Evolutionary conservation across 2,113 vertebrate species (phyloP).

Genomic region (Saimiri boliviensis): DNA sequence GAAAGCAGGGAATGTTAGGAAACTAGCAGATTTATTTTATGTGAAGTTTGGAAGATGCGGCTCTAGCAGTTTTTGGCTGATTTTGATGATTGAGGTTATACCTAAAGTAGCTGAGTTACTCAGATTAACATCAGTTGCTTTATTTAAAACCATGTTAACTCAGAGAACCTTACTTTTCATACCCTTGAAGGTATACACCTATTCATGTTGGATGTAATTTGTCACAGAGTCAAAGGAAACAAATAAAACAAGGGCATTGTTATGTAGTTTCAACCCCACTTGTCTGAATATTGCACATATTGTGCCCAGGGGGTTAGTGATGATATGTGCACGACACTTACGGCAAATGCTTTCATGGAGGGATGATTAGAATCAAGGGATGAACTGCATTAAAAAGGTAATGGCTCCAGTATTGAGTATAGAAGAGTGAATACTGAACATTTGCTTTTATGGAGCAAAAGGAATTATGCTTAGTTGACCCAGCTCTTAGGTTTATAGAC

Average conservation of each 20-base stretch:
- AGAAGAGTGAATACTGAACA: not conserved
- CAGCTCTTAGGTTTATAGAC: not conserved
- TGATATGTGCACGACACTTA: not conserved
- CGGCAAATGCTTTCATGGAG: not conserved
- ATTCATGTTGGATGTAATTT: not conserved
- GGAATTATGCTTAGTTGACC: not conserved
- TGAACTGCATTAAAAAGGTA: not conserved
- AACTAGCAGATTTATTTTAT: slow-evolving; percentile 52
- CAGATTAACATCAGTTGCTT: not conserved
- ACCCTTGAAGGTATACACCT: not conserved
- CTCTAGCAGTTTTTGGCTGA: slow-evolving; percentile 21
- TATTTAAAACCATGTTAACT: not conserved
- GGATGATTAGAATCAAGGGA: not conserved
- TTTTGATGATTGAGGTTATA: slow-evolving; percentile 41
- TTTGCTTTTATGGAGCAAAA: not conserved
- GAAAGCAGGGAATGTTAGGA: slow-evolving; percentile 35
- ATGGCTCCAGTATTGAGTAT: not conserved
- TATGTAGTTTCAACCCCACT: not conserved
- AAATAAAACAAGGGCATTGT: not conserved
- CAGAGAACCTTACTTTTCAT: not conserved
- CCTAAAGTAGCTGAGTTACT: slow-evolving; percentile 13
- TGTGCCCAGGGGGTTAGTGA: not conserved
- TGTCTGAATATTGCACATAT: not conserved
- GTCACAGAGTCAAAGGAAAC: not conserved
- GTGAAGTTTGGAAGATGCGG: slow-evolving; percentile 47